phyloP scores from a whole-genome alignment of 2,113 vertebrate species.

The Taxidea taxus region DNA sequence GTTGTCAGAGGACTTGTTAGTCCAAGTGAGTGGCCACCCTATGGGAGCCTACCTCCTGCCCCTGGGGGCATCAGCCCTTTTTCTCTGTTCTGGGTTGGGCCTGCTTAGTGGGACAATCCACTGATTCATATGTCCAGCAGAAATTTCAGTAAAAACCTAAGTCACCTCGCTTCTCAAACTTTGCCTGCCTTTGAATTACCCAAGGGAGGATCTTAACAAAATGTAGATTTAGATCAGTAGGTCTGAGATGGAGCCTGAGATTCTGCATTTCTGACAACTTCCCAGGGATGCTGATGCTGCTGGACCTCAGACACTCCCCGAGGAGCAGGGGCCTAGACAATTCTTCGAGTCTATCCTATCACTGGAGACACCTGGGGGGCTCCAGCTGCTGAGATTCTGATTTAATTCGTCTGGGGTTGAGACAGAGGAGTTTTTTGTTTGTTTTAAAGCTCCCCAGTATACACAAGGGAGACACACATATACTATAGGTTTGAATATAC shows the following conservation, averaged over 20 bases:
- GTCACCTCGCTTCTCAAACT: background rate
- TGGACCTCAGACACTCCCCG: background rate
- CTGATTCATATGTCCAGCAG: background rate
- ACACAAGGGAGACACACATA: background rate
- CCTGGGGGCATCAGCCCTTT: background rate
- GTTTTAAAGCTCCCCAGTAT: constrained; percentile 3
- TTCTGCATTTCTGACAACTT: background rate
- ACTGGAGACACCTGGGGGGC: background rate
- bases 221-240: background rate
- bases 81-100: background rate
- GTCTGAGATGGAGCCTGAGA: background rate
- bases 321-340: background rate
- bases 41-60: background rate
- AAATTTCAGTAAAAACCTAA: background rate
- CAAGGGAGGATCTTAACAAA: background rate
- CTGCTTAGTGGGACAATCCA: background rate
- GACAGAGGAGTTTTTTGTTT: background rate
- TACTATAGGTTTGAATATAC: background rate
- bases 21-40: background rate
- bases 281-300: background rate
- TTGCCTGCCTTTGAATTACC: background rate
- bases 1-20: background rate
- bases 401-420: background rate
- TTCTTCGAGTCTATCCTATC: background rate
- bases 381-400: background rate